Conservation (phyloP, 2,888 invertebrate genomes). For the Ametastegia equiseti region DNA sequence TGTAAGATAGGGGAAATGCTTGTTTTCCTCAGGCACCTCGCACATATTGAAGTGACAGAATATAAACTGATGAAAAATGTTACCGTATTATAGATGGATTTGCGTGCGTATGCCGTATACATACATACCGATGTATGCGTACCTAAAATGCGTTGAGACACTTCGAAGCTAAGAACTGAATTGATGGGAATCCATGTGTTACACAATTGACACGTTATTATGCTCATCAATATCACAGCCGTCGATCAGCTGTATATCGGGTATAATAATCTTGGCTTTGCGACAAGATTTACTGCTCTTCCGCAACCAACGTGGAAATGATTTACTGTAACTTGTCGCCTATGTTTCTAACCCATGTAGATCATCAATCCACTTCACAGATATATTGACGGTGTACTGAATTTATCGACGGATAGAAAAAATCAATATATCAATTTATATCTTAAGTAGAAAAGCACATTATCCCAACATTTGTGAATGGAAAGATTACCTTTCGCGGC, state of each 20-base stretch:
- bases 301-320: neutral
- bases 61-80: neutral
- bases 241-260: neutral
- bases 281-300: neutral
- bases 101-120: neutral
- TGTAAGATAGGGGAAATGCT: neutral
- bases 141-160: neutral
- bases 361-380: neutral
- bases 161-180: neutral
- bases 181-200: slow-evolving; percentile 22
- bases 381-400: neutral
- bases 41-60: neutral
- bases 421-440: neutral
- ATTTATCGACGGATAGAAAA: neutral
- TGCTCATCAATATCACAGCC: slow-evolving; percentile 22
- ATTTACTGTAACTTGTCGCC: neutral
- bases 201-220: slow-evolving; percentile 24
- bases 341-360: neutral
- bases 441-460: neutral
- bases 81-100: neutral
- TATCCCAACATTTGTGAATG: neutral
- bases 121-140: neutral
- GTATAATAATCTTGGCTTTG: neutral
- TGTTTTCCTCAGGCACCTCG: neutral
- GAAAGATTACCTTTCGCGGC: neutral